Evolutionary conservation across 64 coral and sea anemone species (phyloP), one percentile per base, ranked within the genome.

Genomic region (Montipora efflorescens): DNA sequence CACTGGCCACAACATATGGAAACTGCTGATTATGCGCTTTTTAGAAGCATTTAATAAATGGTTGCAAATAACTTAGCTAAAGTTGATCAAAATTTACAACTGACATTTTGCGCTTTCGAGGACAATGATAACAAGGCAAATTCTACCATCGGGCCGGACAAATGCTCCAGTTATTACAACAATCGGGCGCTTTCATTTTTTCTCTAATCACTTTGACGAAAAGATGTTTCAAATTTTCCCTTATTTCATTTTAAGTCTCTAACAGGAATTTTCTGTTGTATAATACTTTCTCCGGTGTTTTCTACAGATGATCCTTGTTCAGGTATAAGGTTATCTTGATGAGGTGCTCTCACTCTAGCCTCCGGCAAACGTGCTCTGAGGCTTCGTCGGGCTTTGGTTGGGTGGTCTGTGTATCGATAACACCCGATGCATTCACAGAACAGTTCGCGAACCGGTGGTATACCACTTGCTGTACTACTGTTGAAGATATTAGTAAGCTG

Each of bases 391-490:
- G n/a, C 2, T 22, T 58, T 59, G 57, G 12, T 14, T 25, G 80
- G 25, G 12, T 12, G 59, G 0, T 13, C 76, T 18, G 44, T 2
- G 55, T 82, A 82, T 64, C 25, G 80, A 82, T 82, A 82, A 2
- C 23, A 21, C 5, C 80, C 80, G 16, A 82, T 66, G 12, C 28
- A 61, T 45, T 55, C 53, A 5, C 53, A 22, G 22, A 82, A 82
- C 53, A 82, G 23, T 8, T 82, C 79, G 4, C 55, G 79, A 14
- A 82, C 79, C 62, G 79, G 55, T 7, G 79, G 79, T 15, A 82
- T 21, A 44, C 14, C 79, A 57, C 53, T 82, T 2, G 79, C 4
- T 16, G 9, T 15, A 20, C 3, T 62, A n/a, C 25, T 64, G 11
- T 82, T 53, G 11, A 82, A 64, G 8, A 19, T 50, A 44, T 43